phyloP scores from a whole-genome alignment of 30 jellyfish, hydroid and myxozoan genomes.

The Clytia hemisphaerica region DNA sequence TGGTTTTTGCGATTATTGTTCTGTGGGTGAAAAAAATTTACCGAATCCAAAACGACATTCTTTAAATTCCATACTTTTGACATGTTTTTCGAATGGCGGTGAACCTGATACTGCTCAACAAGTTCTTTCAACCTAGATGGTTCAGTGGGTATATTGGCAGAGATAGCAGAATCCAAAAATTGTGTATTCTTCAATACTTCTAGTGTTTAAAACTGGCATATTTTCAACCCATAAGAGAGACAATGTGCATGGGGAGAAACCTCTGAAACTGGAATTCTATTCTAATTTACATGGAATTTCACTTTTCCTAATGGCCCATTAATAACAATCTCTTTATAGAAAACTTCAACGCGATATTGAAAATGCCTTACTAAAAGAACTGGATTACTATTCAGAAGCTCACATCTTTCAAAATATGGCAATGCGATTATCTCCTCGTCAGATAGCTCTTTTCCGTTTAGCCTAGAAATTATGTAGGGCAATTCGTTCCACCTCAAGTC shows the following conservation, averaged over 20 bases:
- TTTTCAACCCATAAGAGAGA: background rate
- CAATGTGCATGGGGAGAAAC: background rate
- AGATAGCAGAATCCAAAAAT: background rate
- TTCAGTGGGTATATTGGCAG: slow-evolving; percentile 17
- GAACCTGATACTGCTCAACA: slow-evolving; percentile 15
- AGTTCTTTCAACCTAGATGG: background rate
- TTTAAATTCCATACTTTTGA: slow-evolving; percentile 3
- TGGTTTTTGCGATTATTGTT: background rate
- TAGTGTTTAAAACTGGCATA: background rate
- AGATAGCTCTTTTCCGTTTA: background rate
- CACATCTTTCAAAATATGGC: slow-evolving; percentile 14
- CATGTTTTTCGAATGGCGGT: slow-evolving; percentile 23
- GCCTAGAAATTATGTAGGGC: background rate
- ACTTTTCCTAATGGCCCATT: slow-evolving; percentile 15
- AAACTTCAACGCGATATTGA: slow-evolving; percentile 32
- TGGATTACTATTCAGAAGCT: slow-evolving; percentile 24
- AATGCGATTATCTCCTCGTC: slow-evolving; percentile 6
- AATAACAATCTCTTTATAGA: slow-evolving; percentile 18
- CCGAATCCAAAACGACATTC: slow-evolving; percentile 11
- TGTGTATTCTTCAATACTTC: background rate
- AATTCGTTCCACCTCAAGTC: slow-evolving; percentile 37
- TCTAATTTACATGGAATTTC: background rate
- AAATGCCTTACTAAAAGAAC: slow-evolving; percentile 36
- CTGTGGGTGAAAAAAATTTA: background rate
- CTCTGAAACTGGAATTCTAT: slow-evolving; percentile 17